Evolutionary conservation across 2,797 vertebrate species (phyloP), one percentile per base, ranked within the genome.

Genomic region (Pygocentrus nattereri): DNA sequence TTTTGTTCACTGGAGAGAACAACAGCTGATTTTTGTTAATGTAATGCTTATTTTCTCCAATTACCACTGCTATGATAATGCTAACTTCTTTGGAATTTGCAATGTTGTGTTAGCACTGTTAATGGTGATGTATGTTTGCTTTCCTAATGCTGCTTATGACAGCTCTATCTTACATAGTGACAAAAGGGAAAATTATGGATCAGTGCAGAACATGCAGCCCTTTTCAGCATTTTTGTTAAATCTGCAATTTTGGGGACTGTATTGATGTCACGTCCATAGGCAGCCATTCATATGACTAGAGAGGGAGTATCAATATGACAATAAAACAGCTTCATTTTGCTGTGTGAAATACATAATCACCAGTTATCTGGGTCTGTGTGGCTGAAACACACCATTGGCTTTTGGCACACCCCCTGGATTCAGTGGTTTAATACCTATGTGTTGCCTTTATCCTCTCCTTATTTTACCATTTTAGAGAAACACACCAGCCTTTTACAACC

Each of bases 301-400:
- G 41, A 12, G 4, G 6, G 6, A 3, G 34, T 50, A 54, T 5
- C 18, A 54, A 54, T 54, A 54, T 54, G 50, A 54, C 18, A 4
- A 21, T 6, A 49, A 50, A n/a, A n/a, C n/a, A n/a, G n/a, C 13
- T 13, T n/a, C n/a, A n/a, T n/a, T n/a, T 3, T 15, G 49, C 49
- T 50, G 49, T 47, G 13, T 1, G 47, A 47, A 47, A 15, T 47
- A 6, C 12, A 10, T 10, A 18, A 50, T 50, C 49, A 16, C 2
- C 13, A 50, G 49, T 15, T 50, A 15, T 16, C 49, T 50, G 3
- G n/a, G n/a, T n/a, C n/a, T 34, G 34, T 16, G 2, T 50, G 49
- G 23, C 67, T 71, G 54, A 59, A 67, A 67, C 70, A 74, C 21
- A 38, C 75, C 54, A 27, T 50, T 69, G 23, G 30, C 64, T 34